Evolutionary conservation across 2,888 invertebrate species (phyloP).

Genomic region (Ommatoiulus sabulosus): DNA sequence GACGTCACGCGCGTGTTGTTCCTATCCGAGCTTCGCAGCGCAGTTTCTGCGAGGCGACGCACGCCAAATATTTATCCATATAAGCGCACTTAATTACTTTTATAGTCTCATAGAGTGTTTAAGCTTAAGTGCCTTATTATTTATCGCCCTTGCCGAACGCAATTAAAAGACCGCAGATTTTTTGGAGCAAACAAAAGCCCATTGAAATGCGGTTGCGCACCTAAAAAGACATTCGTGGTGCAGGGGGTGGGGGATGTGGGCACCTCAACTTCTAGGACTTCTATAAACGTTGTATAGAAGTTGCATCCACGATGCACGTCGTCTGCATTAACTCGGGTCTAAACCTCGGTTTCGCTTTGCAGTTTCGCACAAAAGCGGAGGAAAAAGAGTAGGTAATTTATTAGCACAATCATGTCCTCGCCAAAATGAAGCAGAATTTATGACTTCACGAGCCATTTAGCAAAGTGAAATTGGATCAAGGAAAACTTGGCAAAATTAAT

Average conservation of each 20-base stretch:
- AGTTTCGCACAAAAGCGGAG: slow-evolving; percentile 53
- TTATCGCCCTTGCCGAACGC: not conserved
- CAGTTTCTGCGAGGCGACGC: not conserved
- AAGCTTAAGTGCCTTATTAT: slow-evolving; percentile 12
- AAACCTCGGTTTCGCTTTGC: slow-evolving; percentile 54
- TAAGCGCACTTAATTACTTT: slow-evolving; percentile 3
- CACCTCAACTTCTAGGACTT: not conserved
- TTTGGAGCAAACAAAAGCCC: not conserved
- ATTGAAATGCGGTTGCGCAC: not conserved
- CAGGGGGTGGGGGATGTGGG: not conserved
- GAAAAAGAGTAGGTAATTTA: slow-evolving; percentile 56
- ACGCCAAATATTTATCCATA: not conserved
- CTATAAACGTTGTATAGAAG: not conserved
- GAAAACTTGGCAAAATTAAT: slow-evolving; percentile 54
- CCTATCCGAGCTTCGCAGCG: not conserved
- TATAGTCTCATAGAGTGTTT: slow-evolving; percentile 2
- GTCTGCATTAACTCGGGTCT: slow-evolving; percentile 42
- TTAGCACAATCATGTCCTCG: slow-evolving; percentile 56
- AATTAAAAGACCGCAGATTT: not conserved
- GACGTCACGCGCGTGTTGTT: not conserved
- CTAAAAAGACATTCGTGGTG: no score
- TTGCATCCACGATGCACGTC: slow-evolving; percentile 21
- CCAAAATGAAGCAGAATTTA: slow-evolving; percentile 55
- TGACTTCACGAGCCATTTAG: slow-evolving; percentile 58
- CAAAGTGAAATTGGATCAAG: slow-evolving; percentile 56